Base-by-base conservation (phyloP, 2,113 vertebrate genomes). In the Chitala chitala region DNA sequence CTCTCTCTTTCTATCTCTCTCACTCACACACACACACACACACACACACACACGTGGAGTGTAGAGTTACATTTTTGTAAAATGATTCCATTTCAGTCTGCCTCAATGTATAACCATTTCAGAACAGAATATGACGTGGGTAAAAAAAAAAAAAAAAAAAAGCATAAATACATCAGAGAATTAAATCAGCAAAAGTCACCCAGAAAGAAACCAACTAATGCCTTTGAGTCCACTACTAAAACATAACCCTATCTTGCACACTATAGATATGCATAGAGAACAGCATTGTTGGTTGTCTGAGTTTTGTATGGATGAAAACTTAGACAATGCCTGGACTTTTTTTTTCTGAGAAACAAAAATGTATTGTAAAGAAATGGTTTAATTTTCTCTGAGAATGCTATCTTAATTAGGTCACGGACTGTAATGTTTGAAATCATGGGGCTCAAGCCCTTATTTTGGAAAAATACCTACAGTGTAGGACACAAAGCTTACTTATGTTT, bases 1-100 rank as follows among this genome's bases (percentile, higher is more conserved):
- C 2, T 65, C 8, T 42, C 38, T 6, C 64, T 22, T 40, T 26
- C n/a, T 24, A 8, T 5, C 38, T 13, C 20, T 1, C 38, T 1
- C 44, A 31, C 65, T 0, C 66, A n/a, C 65, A 31, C 65, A 31
- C 65, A 20, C 44, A 48, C 65, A 68, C 26, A 69, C 46, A 69
- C 66, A 50, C 66, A 69, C 40, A 29, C 66, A 53, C 65, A 69
- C 4, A 46, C 42, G 17, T n/a, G 50, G 65, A 69, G 12, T n/a
- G 42, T 51, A 46, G 48, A 53, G 29, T 51, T 24, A 33, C 1
- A 29, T 51, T 69, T 44, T 44, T n/a, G n/a, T 51, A 31, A 4
- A 17, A 50, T 17, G 24, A 12, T 69, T 69, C 48, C 66, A 69
- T 33, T 51, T 51, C 29, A n/a, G 48, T 46, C 44, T 10, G 29